Percentiles rank a stretch among this genome's conserved stretches.
These are phyloP conservation scores for Osmerus eperlanus DNA, from an alignment of 2,113 vertebrate species.

Conservation along the genomic window DNA sequence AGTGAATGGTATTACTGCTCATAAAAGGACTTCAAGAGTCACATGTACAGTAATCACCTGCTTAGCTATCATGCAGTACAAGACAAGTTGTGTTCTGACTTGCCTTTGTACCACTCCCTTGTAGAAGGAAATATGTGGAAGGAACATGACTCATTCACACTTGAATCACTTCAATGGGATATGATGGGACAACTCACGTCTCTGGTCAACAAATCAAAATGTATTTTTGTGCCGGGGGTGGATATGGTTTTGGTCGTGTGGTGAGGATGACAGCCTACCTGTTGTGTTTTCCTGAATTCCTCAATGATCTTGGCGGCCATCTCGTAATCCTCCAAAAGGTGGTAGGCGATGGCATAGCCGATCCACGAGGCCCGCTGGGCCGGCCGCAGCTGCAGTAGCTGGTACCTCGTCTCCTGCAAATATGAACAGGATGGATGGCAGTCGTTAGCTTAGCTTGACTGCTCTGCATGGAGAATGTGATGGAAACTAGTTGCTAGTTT, in stretches of 20 bases:
- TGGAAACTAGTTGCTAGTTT: not conserved
- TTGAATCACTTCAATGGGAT: no score
- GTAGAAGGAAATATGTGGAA: no score
- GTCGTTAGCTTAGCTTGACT: not conserved
- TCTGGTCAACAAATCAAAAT: no score
- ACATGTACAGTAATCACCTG: no score
- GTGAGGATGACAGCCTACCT: slow-evolving; percentile 68
- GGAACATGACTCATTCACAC: no score
- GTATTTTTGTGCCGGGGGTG: not conserved
- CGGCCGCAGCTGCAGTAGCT: slow-evolving; percentile 91
- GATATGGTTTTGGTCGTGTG: not conserved
- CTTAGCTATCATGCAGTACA: no score
- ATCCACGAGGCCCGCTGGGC: slow-evolving; percentile 98
- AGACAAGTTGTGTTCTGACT: no score
- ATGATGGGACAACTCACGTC: no score
- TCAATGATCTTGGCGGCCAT: slow-evolving; percentile 98
- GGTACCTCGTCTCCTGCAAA: slow-evolving; percentile 92
- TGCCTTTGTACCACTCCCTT: no score
- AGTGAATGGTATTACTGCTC: no score
- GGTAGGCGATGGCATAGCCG: slow-evolving; percentile 97
- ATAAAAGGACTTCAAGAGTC: no score
- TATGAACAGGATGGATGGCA: not conserved
- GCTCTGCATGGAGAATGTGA: not conserved
- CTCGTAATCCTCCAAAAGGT: slow-evolving; percentile 96
- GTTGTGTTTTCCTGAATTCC: slow-evolving; percentile 98